Evolutionary conservation across 2,888 invertebrate genomes (phyloP).

Genomic region (Lasioglossum calceatum): DNA sequence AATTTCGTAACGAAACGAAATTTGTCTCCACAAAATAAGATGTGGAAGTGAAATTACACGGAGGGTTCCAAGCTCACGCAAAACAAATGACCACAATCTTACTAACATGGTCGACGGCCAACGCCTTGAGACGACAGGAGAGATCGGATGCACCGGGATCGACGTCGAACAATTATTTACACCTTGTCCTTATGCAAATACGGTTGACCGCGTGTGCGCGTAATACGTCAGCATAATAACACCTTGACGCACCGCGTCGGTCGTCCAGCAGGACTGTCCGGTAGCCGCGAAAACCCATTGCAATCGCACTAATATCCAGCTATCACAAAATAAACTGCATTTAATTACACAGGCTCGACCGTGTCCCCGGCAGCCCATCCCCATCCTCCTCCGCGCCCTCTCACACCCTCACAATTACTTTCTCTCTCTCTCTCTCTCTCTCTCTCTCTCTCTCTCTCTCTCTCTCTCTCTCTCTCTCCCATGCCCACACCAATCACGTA

Average conservation of each 20-base stretch:
- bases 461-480: neutral
- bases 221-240: conserved; percentile 42
- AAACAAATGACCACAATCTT: neutral
- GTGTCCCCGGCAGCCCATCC: neutral
- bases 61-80: neutral
- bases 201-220: conserved; percentile 5
- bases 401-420: neutral
- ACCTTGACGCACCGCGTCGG: conserved; percentile 29
- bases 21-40: neutral
- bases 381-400: neutral
- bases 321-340: conserved; percentile 50
- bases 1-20: neutral
- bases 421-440: neutral
- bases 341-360: conserved; percentile 43
- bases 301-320: conserved; percentile 45
- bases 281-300: conserved; percentile 24
- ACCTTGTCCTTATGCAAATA: conserved; percentile 16
- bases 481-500: neutral
- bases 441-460: too few species aligned
- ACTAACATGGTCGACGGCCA: neutral
- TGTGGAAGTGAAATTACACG: neutral
- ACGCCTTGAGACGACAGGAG: neutral
- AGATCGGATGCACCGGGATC: neutral
- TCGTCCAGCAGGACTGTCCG: neutral
- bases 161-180: conserved; percentile 20